These are phyloP conservation scores for Loris lydekkerianus DNA, from an alignment of 2,797 vertebrate genomes.

Conservation along the genomic window DNA sequence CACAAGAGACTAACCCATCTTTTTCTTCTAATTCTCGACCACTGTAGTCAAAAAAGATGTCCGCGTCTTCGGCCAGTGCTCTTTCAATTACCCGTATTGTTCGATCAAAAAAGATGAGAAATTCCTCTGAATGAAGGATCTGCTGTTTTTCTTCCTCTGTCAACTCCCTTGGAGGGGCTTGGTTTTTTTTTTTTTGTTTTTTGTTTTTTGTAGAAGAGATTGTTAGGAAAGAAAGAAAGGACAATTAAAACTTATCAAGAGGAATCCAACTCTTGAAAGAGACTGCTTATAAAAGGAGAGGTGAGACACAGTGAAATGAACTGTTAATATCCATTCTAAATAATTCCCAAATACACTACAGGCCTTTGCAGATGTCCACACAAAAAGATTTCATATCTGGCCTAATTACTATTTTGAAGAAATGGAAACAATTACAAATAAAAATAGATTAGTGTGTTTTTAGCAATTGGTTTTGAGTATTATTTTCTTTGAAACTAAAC, in stretches of 20 bases:
- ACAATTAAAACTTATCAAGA: constrained; percentile 82
- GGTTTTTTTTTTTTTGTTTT: no score
- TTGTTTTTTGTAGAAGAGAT: constrained; percentile 79
- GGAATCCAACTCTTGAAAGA: constrained; percentile 78
- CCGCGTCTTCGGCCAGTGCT: constrained; percentile 95
- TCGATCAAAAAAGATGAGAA: constrained; percentile 98
- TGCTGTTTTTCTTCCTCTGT: constrained; percentile 98
- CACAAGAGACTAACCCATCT: constrained; percentile 93
- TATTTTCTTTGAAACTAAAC: constrained; percentile 53
- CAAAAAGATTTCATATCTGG: constrained; percentile 33
- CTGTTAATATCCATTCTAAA: constrained; percentile 8
- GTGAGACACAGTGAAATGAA: constrained; percentile 23
- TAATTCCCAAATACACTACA: not conserved
- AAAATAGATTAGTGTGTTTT: constrained; percentile 51
- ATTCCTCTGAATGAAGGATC: constrained; percentile 97
- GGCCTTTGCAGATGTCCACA: not conserved
- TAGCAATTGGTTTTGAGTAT: not conserved
- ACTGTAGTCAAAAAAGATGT: constrained; percentile 98
- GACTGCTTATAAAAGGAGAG: constrained; percentile 5
- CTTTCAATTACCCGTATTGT: constrained; percentile 97
- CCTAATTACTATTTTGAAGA: constrained; percentile 49
- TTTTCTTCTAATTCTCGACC: constrained; percentile 96
- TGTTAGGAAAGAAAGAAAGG: constrained; percentile 67
- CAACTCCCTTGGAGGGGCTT: constrained; percentile 94
- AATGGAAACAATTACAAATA: constrained; percentile 43